phyloP scores from a whole-genome alignment of 2,888 invertebrate species.

The Melinaea marsaeus region DNA sequence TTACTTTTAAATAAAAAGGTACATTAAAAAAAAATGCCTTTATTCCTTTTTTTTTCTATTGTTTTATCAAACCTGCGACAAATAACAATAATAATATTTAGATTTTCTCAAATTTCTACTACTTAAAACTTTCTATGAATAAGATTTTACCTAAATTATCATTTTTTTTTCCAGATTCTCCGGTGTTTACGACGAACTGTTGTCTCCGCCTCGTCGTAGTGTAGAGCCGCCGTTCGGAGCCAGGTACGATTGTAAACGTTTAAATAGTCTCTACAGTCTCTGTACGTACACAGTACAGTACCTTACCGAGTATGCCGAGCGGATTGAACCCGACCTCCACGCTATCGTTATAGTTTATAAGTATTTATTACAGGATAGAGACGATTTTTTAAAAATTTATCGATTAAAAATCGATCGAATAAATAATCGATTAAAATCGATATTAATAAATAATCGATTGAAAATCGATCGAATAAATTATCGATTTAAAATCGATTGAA shows the following conservation, averaged over 20 bases:
- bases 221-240: conserved; percentile 73
- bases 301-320: conserved; percentile 56
- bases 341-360: conserved; percentile 9
- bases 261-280: conserved; percentile 59
- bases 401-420: too few relatives aligned
- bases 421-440: too few relatives aligned
- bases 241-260: conserved; percentile 75
- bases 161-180: conserved; percentile 50
- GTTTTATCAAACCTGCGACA: too few relatives aligned
- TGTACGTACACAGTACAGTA: conserved; percentile 46
- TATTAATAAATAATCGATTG: too few relatives aligned
- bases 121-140: neutral
- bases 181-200: conserved; percentile 72
- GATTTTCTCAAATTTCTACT: neutral
- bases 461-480: too few relatives aligned
- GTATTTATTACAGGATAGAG: neutral
- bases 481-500: too few relatives aligned
- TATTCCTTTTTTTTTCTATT: too few relatives aligned
- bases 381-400: too few relatives aligned
- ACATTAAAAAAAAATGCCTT: too few relatives aligned
- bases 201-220: conserved; percentile 71
- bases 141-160: neutral
- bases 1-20: too few relatives aligned
- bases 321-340: conserved; percentile 59
- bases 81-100: neutral